These are phyloP conservation scores for Drosophila ogumai DNA, from an alignment of 1,140 invertebrate genomes.

Conservation along the genomic window DNA sequence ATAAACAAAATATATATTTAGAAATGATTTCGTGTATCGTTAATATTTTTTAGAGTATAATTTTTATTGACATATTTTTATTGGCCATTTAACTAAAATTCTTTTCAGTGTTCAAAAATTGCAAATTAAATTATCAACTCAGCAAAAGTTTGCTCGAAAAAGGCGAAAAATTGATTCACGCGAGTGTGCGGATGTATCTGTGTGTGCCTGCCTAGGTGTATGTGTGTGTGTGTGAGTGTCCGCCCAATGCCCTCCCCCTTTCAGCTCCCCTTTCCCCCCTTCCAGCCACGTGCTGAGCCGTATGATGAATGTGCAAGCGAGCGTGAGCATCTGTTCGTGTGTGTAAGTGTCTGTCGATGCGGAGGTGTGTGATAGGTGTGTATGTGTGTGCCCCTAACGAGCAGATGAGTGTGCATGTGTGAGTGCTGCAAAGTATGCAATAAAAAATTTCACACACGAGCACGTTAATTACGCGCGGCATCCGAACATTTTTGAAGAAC, in stretches of 20 bases:
- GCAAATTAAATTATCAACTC: conserved; percentile 81
- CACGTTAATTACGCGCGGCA: conserved; percentile 69
- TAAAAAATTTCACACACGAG: conserved; percentile 80
- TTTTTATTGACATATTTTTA: neutral
- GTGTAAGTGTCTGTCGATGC: conserved; percentile 49
- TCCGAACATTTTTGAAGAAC: conserved; percentile 43
- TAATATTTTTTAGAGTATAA: neutral
- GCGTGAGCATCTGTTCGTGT: conserved; percentile 75
- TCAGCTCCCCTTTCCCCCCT: neutral
- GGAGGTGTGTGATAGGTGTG: conserved; percentile 8
- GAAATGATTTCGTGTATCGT: neutral
- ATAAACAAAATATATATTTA: neutral
- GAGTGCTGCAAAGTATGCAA: conserved; percentile 74
- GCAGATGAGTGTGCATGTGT: conserved; percentile 47
- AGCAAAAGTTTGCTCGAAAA: conserved; percentile 59
- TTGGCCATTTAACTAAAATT: neutral
- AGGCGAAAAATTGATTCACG: conserved; percentile 62
- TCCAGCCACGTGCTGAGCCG: conserved; percentile 68
- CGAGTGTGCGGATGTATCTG: conserved; percentile 16
- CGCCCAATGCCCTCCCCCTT: conserved; percentile 2
- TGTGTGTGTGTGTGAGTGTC: conserved; percentile 13
- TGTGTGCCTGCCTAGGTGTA: conserved; percentile 7
- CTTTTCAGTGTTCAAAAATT: conserved; percentile 41
- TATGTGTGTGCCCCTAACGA: conserved; percentile 56
- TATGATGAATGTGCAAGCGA: conserved; percentile 81